Evolutionary conservation across 1,140 invertebrate genomes (phyloP).

Genomic region (Diabrotica virgifera): DNA sequence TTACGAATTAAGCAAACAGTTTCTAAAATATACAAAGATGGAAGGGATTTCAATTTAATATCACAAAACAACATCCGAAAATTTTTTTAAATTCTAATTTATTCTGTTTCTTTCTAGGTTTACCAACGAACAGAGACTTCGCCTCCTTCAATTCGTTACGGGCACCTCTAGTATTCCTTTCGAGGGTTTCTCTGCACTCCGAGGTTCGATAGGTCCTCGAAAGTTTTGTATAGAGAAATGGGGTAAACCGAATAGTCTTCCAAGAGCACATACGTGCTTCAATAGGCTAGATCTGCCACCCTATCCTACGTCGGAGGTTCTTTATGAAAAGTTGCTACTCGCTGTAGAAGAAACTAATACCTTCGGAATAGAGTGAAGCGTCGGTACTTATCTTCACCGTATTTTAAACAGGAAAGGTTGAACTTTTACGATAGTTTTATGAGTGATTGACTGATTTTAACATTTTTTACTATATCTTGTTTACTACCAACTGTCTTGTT

Average conservation of each 20-base stretch:
- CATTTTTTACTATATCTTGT: too few relatives aligned
- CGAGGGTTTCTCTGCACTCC: slow-evolving; percentile 91
- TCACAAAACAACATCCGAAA: too few relatives aligned
- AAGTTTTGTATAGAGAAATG: slow-evolving; percentile 99
- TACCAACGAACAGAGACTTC: slow-evolving; percentile 89
- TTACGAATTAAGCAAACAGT: too few relatives aligned
- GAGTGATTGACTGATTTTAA: too few relatives aligned
- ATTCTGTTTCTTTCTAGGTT: slow-evolving; percentile 57
- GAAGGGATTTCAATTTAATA: too few relatives aligned
- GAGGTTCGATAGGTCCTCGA: slow-evolving; percentile 91
- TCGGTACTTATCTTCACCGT: slow-evolving; percentile 6
- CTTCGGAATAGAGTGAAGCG: slow-evolving; percentile 88
- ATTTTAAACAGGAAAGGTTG: slow-evolving; percentile 1
- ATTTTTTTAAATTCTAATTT: slow-evolving; percentile 10
- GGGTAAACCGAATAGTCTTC: slow-evolving; percentile 92
- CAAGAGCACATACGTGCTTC: slow-evolving; percentile 96
- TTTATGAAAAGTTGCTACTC: slow-evolving; percentile 90
- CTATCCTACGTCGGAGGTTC: slow-evolving; percentile 88
- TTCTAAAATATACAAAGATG: too few relatives aligned
- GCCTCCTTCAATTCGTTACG: slow-evolving; percentile 94
- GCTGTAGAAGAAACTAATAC: slow-evolving; percentile 97
- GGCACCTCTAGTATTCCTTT: slow-evolving; percentile 96
- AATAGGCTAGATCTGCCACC: slow-evolving; percentile 94
- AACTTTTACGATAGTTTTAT: neutral
- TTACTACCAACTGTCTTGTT: too few relatives aligned